Evolutionary conservation across 2,888 invertebrate genomes (phyloP), one percentile per base, ranked within the genome.

Genomic region (Neelides folsomi): DNA sequence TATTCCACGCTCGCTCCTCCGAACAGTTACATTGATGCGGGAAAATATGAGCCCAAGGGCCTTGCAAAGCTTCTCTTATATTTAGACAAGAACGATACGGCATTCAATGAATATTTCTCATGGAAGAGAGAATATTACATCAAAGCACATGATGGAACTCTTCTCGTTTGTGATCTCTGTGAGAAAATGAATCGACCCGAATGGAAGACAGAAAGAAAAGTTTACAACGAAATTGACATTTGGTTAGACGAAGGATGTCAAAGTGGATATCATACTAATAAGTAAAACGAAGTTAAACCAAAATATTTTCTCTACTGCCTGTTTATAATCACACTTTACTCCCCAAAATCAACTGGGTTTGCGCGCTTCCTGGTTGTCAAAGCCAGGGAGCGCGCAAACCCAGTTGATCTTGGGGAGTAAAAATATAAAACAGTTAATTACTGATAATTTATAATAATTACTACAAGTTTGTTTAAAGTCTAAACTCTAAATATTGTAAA

Each of bases 81-180:
- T 8, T 20, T 65, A 47, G 63, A 64, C 43, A 50, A 56, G 15
- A 59, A 65, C 41, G 62, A 62, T 16, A 61, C 55, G 0, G 42
- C 58, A 13, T 65, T 63, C 57, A 63, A 63, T 35, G 58, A 63
- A 39, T 65, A 63, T 45, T 65, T 65, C 50, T 37, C 42, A 43
- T 65, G 65, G 64, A 65, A 65, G 44, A 49, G 53, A 10, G 47
- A 55, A 7, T 56, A 50, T 38, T 49, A 49, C 9, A 54, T 64
- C 13, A 54, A 55, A 12, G 52, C 61, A 7, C 51, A 63, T 39
- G 62, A 64, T 44, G 62, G 64, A 2, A 54, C 61, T 12, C 61
- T 60, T 0, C 27, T 60, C 13, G 57, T 59, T 6, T 64, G 64
- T 52, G 62, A 63, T 37, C 40, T 64, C 12, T 64, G 64, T 53